A percentile compares a stretch with the other conserved stretches of the same genome.
These are phyloP conservation scores for Mormoops blainvillei DNA, from an alignment of 2,113 vertebrate species.

Conservation along the genomic window DNA sequence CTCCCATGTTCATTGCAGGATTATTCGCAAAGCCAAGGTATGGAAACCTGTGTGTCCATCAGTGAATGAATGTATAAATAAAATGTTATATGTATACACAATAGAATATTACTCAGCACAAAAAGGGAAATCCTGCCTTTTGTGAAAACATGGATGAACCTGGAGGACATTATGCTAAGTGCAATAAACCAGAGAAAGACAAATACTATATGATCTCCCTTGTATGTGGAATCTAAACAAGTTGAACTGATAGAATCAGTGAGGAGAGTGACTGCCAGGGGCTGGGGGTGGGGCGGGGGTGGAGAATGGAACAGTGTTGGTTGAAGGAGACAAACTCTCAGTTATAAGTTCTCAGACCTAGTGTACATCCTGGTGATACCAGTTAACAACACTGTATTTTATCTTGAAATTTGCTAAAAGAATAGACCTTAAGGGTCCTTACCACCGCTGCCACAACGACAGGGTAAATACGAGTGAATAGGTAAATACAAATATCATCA, in stretches of 20 bases:
- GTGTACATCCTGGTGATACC: neutral
- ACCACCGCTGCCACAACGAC: neutral
- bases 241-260: neutral
- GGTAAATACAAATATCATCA: neutral
- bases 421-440: neutral
- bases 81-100: neutral
- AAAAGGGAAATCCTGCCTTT: neutral
- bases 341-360: no score
- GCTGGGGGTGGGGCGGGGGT: neutral
- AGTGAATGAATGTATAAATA: neutral
- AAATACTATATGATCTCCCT: neutral
- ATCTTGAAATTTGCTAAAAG: neutral
- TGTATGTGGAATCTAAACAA: neutral
- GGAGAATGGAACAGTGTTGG: neutral
- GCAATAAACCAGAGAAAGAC: neutral
- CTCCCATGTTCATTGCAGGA: neutral
- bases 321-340: neutral
- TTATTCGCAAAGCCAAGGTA: neutral
- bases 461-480: neutral
- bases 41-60: neutral
- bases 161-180: neutral
- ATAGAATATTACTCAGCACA: neutral
- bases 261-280: neutral
- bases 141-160: neutral
- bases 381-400: neutral